phyloP scores from a whole-genome alignment of 1,140 invertebrate species.

The Telenomus remus region DNA sequence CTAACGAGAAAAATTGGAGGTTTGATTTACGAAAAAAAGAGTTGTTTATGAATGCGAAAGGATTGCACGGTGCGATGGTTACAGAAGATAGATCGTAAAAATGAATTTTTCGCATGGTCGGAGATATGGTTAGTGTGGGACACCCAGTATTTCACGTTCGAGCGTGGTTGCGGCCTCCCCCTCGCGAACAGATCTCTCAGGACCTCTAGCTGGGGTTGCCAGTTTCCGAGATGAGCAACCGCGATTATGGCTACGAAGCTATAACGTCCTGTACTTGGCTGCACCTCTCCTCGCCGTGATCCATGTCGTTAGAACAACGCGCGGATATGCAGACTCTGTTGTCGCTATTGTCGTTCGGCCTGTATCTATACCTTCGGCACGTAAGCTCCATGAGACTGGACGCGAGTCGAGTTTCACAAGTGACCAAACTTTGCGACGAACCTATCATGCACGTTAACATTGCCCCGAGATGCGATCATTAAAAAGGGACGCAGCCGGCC shows the following conservation, averaged over 20 bases:
- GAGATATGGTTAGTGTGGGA: constrained; percentile 33
- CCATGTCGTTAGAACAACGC: constrained; percentile 61
- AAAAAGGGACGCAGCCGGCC: constrained; percentile 24
- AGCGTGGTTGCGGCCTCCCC: constrained; percentile 17
- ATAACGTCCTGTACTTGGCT: constrained; percentile 42
- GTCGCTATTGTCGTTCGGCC: constrained; percentile 46
- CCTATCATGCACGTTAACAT: constrained; percentile 35
- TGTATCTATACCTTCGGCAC: constrained; percentile 26
- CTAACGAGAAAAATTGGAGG: background rate
- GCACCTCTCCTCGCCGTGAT: constrained; percentile 51
- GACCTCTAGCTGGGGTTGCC: constrained; percentile 63
- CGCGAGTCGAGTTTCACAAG: constrained; percentile 33
- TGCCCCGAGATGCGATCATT: constrained; percentile 37
- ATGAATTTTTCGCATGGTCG: constrained; percentile 11
- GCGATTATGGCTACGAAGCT: constrained; percentile 63
- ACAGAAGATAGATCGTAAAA: constrained; percentile 19
- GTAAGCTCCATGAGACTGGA: constrained; percentile 29
- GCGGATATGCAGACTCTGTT: constrained; percentile 44
- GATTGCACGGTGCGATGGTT: constrained; percentile 11
- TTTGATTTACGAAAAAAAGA: background rate
- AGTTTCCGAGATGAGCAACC: constrained; percentile 66
- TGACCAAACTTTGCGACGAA: constrained; percentile 29
- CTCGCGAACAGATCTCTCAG: constrained; percentile 27
- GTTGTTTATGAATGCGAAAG: constrained; percentile 3
- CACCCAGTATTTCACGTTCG: constrained; percentile 45